Evolutionary conservation across 2,797 vertebrate genomes (phyloP).

Genomic region (Sebastes nivosus): DNA sequence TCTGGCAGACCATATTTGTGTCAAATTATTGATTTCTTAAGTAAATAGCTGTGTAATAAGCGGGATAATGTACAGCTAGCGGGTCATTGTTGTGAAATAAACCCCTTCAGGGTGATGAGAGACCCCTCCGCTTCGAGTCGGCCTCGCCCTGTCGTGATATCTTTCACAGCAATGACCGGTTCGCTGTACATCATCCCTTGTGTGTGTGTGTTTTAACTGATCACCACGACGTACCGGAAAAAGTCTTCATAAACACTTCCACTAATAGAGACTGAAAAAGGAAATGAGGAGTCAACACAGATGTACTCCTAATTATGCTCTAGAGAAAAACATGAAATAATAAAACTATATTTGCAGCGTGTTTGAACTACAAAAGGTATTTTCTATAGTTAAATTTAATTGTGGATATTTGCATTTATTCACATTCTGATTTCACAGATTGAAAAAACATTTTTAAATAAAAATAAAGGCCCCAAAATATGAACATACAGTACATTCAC

Average conservation of each 20-base stretch:
- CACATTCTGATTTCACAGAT: background rate
- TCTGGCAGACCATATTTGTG: too few species aligned
- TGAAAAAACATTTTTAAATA: background rate
- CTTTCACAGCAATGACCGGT: too few species aligned
- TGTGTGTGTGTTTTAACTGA: background rate
- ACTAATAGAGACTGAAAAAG: background rate
- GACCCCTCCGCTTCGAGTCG: too few species aligned
- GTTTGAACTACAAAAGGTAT: background rate
- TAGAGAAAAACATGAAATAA: background rate
- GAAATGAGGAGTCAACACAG: background rate
- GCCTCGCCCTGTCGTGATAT: too few species aligned
- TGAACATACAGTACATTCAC: background rate
- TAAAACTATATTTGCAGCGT: background rate
- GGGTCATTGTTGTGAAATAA: too few species aligned
- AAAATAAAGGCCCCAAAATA: background rate
- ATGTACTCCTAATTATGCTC: background rate
- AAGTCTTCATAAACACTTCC: background rate
- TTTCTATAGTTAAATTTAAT: background rate
- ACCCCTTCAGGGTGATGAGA: too few species aligned
- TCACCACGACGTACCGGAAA: background rate
- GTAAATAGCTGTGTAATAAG: too few species aligned
- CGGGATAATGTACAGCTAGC: too few species aligned
- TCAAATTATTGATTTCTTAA: too few species aligned
- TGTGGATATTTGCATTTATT: background rate
- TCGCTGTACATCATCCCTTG: too few species aligned